Evolutionary conservation across 2,888 invertebrate genomes (phyloP).

Genomic region (Catonia carolina): DNA sequence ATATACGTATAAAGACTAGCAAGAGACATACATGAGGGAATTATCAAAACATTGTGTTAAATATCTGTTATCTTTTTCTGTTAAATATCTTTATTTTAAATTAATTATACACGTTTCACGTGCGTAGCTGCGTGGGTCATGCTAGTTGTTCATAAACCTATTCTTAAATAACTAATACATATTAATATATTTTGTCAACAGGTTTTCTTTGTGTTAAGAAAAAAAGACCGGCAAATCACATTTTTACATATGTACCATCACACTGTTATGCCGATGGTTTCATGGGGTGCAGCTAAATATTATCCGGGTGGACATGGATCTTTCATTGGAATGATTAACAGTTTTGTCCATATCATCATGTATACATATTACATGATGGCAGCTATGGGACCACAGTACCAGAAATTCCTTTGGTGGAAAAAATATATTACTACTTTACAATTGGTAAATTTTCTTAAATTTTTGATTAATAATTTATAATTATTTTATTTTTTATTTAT

Average conservation of each 20-base stretch:
- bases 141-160: too few species aligned
- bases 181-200: conserved; percentile 29
- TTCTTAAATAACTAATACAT: too few species aligned
- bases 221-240: conserved; percentile 48
- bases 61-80: too few species aligned
- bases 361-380: conserved; percentile 39
- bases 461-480: background rate
- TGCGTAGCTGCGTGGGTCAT: too few species aligned
- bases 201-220: conserved; percentile 47
- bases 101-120: too few species aligned
- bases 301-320: conserved; percentile 44
- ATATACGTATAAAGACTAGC: too few species aligned
- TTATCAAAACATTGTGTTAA: too few species aligned
- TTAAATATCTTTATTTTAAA: too few species aligned
- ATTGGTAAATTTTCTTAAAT: conserved; percentile 32
- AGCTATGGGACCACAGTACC: conserved; percentile 37
- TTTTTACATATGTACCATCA: conserved; percentile 51
- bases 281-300: conserved; percentile 43
- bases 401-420: conserved; percentile 40
- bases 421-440: conserved; percentile 39
- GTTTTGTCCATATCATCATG: conserved; percentile 40
- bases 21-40: too few species aligned
- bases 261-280: conserved; percentile 39
- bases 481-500: background rate
- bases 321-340: conserved; percentile 42